Base-by-base conservation (phyloP, 2,888 invertebrate species). In the Branchipolynoe longqiensis region DNA sequence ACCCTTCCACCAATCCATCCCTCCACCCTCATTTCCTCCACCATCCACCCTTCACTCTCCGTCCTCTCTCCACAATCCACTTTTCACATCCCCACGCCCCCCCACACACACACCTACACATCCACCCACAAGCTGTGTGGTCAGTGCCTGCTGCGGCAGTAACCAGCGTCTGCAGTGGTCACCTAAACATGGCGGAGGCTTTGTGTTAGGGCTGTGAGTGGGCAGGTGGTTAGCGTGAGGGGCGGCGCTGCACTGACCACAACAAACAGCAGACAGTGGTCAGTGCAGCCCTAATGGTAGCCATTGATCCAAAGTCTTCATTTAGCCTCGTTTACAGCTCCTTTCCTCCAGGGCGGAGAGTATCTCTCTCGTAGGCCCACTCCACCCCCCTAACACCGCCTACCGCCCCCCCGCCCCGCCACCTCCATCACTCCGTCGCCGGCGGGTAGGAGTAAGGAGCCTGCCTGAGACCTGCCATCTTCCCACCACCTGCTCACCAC, bases 201-300 rank as follows among this genome's bases (percentile, higher is more conserved):
- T 48, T 48, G 48, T 48, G n/a, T n/a, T n/a, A n/a, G 69, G 36
- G 22, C 6, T 78, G 78, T n/a, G 78, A 78, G 31, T 14, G n/a
- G 78, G 48, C 78, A 78, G 78, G 78, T 78, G 78, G 78, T 78
- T n/a, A n/a, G n/a, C n/a, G n/a, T n/a, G n/a, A n/a, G n/a, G 48
- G 54, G 31, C 1, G 78, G 12, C n/a, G 18, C 4, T 8, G 18
- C 3, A 1, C 48, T 25, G 78, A 78, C 78, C 78, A 78, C 78
- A 78, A 48, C 78, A 78, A 78, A 78, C 78, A 48, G 25, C 48
- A 48, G 78, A 78, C 78, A 78, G 6, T 78, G 78, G 41, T 54
- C 78, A 54, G 78, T 28, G 6, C 1, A n/a, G 25, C 78, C 78
- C 48, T 78, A 78, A 78, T 78, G 78, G 41, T 25, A 4, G 14